Evolutionary conservation across 2,888 invertebrate genomes (phyloP).

Genomic region (Agonopterix alstromeriana): DNA sequence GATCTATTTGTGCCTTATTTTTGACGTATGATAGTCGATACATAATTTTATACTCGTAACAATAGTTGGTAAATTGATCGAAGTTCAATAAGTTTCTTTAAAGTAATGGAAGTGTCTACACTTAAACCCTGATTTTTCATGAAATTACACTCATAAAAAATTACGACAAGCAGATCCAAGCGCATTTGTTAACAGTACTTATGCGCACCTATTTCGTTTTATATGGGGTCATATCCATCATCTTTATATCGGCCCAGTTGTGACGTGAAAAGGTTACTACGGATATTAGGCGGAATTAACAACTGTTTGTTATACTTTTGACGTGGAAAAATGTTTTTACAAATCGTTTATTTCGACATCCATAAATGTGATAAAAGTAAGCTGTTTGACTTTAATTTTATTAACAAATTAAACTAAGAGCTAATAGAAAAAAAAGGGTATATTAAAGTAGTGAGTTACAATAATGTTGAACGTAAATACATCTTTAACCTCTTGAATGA

Average conservation of each 20-base stretch:
- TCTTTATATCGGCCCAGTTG: conserved; percentile 59
- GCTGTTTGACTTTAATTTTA: too few species aligned
- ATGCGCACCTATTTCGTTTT: conserved; percentile 40
- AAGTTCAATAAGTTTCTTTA: too few species aligned
- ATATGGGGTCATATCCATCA: conserved; percentile 65
- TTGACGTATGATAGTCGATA: conserved; percentile 17
- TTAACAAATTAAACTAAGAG: too few species aligned
- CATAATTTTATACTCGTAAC: neutral
- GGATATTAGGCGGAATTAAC: conserved; percentile 71
- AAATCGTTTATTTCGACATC: conserved; percentile 21
- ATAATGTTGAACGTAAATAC: too few species aligned
- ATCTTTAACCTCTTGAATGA: conserved; percentile 14
- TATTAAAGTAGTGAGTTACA: too few species aligned
- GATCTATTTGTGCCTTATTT: conserved; percentile 4
- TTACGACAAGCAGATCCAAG: too few species aligned
- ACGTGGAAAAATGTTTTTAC: conserved; percentile 52
- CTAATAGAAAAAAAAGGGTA: too few species aligned
- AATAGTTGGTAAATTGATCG: conserved; percentile 9
- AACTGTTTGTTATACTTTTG: conserved; percentile 66
- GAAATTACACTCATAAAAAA: too few species aligned
- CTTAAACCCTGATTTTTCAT: too few species aligned
- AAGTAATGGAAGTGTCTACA: too few species aligned
- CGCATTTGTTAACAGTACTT: too few species aligned
- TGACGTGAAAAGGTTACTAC: conserved; percentile 61
- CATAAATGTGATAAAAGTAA: too few species aligned